A percentile compares a stretch with the other conserved stretches of the same genome.
Evolutionary conservation across 2,113 vertebrate genomes (phyloP).

Genomic region (Cebidichthys violaceus): DNA sequence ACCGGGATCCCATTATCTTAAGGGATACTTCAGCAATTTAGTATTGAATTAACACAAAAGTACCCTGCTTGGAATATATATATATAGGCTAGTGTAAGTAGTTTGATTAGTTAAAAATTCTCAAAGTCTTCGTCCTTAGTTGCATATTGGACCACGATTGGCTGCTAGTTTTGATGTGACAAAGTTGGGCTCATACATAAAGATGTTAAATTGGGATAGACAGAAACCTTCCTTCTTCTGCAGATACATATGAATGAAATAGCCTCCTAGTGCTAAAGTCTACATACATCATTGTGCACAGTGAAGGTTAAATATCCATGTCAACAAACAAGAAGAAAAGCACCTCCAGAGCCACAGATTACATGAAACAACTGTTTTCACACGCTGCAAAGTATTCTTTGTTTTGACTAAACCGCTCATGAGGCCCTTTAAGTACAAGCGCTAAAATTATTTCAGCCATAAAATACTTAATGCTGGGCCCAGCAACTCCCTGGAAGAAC

Average conservation of each 20-base stretch:
- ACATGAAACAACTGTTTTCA: background rate
- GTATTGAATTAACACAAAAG: background rate
- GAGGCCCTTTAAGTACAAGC: background rate
- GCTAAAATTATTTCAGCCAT: conserved; percentile 2
- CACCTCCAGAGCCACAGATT: background rate
- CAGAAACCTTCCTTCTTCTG: too few species aligned
- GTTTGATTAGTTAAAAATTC: background rate
- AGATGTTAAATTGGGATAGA: background rate
- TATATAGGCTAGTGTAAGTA: background rate
- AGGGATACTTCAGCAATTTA: background rate
- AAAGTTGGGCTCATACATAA: background rate
- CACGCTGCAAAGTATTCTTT: background rate
- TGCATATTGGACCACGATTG: background rate
- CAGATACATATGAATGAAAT: background rate
- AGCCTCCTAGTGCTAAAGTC: background rate
- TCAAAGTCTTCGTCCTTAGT: background rate
- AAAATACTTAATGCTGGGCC: background rate
- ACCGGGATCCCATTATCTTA: background rate
- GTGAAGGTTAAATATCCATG: background rate
- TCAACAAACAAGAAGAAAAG: background rate
- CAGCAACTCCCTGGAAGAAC: conserved; percentile 1
- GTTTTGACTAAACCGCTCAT: background rate
- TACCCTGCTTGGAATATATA: background rate
- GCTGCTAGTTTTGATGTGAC: background rate
- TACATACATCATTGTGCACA: background rate